Evolutionary conservation across 2,113 vertebrate genomes (phyloP).

Genomic region (Microcebus lehilahytsara): DNA sequence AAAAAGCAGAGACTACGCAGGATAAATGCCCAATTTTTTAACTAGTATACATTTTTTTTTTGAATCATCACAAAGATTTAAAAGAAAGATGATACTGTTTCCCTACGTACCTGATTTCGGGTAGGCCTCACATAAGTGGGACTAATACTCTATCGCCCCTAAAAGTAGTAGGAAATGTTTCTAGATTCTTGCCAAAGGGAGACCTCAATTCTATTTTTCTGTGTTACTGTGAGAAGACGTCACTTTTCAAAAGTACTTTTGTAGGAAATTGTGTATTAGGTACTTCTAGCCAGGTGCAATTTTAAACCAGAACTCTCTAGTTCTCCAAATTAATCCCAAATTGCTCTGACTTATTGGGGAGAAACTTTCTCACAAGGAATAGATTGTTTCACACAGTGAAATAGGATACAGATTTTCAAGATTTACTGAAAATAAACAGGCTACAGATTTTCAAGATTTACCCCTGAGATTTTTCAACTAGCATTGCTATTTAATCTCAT

Average conservation of each 20-base stretch:
- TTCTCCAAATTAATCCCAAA: slow-evolving; percentile 52
- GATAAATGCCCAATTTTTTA: not conserved
- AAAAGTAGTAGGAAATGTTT: not conserved
- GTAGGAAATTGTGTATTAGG: slow-evolving; percentile 1
- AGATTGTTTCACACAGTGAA: slow-evolving; percentile 31
- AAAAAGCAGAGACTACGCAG: not conserved
- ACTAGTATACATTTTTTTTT: not conserved
- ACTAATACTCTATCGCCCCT: not conserved
- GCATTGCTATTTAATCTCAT: slow-evolving; percentile 49
- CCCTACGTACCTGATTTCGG: not conserved
- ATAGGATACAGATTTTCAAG: slow-evolving; percentile 31
- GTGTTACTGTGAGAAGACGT: not conserved
- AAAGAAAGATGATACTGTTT: not conserved
- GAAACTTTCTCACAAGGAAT: slow-evolving; percentile 39
- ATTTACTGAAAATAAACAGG: slow-evolving; percentile 38
- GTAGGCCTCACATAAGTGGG: not conserved
- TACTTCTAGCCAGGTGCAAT: not conserved
- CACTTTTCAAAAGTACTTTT: slow-evolving; percentile 46
- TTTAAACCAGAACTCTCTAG: slow-evolving; percentile 18
- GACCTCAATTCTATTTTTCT: slow-evolving; percentile 3
- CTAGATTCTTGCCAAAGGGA: not conserved
- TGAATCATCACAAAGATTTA: not conserved
- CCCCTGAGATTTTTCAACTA: slow-evolving; percentile 51
- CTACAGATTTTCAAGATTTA: slow-evolving; percentile 43
- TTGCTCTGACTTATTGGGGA: not conserved